phyloP scores from a whole-genome alignment of 2,888 invertebrate genomes.

The Megastigmus dorsalis region DNA sequence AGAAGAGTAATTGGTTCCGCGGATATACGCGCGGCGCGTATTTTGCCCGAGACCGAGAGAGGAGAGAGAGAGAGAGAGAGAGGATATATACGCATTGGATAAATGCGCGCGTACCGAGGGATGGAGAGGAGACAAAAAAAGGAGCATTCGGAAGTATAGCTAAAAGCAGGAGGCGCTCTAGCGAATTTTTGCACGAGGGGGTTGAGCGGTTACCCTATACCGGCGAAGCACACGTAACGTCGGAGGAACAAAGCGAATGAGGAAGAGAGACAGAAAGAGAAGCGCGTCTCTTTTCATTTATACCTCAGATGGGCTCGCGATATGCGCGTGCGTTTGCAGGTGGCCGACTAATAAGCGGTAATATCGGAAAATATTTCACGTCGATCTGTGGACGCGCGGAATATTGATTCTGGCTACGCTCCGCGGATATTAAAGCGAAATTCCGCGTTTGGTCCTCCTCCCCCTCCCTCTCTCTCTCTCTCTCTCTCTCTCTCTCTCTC shows the following conservation, averaged over 20 bases:
- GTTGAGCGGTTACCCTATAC: background rate
- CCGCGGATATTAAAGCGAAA: constrained; percentile 51
- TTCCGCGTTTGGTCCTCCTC: constrained; percentile 53
- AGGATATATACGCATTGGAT: constrained; percentile 32
- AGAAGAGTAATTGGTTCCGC: constrained; percentile 54
- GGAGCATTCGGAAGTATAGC: too few relatives aligned
- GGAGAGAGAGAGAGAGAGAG: too few relatives aligned
- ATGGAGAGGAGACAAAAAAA: background rate
- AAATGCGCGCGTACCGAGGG: constrained; percentile 24
- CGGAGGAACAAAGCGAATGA: background rate
- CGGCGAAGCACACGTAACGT: too few relatives aligned
- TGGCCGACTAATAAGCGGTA: constrained; percentile 65
- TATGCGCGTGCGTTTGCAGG: constrained; percentile 54
- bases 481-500: too few relatives aligned
- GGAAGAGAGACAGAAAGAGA: background rate
- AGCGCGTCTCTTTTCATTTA: constrained; percentile 9
- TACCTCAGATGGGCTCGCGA: constrained; percentile 33
- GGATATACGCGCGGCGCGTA: background rate
- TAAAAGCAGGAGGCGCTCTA: background rate
- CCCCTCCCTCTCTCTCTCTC: too few relatives aligned
- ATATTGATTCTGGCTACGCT: constrained; percentile 62
- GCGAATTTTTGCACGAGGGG: constrained; percentile 1
- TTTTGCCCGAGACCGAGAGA: too few relatives aligned
- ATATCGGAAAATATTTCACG: constrained; percentile 68
- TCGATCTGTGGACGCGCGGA: constrained; percentile 62